Evolutionary conservation across 2,797 vertebrate genomes (phyloP).

Genomic region (Psittacula echo): DNA sequence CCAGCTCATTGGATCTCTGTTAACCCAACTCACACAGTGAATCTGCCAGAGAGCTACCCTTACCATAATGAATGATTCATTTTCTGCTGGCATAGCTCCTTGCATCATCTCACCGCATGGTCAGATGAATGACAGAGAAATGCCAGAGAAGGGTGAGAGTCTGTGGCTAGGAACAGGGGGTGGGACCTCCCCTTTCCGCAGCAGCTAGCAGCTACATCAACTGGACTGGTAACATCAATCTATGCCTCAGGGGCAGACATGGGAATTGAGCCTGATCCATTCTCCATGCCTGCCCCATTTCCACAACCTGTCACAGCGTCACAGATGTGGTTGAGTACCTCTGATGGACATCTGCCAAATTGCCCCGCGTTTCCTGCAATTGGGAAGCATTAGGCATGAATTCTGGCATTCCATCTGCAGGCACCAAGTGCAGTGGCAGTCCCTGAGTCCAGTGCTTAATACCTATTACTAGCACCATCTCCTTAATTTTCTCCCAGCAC

Average conservation of each 20-base stretch:
- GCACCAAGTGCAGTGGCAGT: neutral
- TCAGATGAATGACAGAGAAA: neutral
- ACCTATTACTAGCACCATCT: neutral
- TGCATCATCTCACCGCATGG: neutral
- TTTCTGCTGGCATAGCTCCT: neutral
- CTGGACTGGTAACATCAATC: neutral
- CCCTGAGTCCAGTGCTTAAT: neutral
- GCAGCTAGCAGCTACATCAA: neutral
- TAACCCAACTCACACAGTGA: neutral
- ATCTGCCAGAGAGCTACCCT: constrained; percentile 8
- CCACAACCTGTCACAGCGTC: neutral
- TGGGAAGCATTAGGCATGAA: neutral
- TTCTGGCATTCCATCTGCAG: constrained; percentile 13
- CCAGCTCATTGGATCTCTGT: neutral
- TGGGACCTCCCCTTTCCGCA: constrained; percentile 39
- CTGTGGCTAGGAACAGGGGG: neutral
- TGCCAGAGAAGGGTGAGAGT: neutral
- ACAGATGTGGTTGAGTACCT: constrained; percentile 6
- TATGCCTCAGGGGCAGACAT: neutral
- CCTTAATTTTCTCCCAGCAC: neutral
- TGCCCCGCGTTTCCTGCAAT: neutral
- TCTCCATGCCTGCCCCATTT: neutral
- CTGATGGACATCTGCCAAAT: constrained; percentile 29
- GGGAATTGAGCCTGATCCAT: neutral
- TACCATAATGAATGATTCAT: neutral